phyloP scores from a whole-genome alignment of 1,140 invertebrate genomes.

The Heliconius melpomene region DNA sequence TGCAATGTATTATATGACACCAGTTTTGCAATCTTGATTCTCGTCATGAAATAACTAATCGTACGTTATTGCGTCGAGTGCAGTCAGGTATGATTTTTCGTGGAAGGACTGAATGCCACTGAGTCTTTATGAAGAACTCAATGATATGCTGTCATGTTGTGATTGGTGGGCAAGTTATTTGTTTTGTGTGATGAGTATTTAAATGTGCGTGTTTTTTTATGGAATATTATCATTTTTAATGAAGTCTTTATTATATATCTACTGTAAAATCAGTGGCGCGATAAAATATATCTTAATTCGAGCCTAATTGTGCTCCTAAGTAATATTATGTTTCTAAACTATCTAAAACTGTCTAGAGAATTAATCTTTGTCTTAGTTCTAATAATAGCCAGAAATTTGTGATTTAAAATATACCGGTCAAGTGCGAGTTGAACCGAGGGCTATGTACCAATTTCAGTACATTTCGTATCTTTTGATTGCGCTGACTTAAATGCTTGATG shows the following conservation, averaged over 20 bases:
- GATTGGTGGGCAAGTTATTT: background rate
- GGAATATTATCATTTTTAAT: background rate
- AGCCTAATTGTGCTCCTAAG: too few relatives aligned
- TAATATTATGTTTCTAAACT: too few relatives aligned
- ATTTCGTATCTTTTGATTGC: too few relatives aligned
- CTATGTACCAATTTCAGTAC: too few relatives aligned
- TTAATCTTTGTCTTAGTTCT: too few relatives aligned
- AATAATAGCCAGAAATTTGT: too few relatives aligned
- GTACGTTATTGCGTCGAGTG: slow-evolving; percentile 9
- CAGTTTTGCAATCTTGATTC: slow-evolving; percentile 15
- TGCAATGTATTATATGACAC: slow-evolving; percentile 12
- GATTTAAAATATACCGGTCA: too few relatives aligned
- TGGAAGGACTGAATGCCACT: slow-evolving; percentile 18
- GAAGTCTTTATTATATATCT: background rate
- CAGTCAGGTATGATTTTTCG: slow-evolving; percentile 23
- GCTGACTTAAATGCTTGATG: too few relatives aligned
- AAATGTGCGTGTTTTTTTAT: background rate
- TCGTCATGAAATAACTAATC: slow-evolving; percentile 13
- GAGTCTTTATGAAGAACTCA: slow-evolving; percentile 10
- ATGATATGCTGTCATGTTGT: background rate
- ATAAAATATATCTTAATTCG: too few relatives aligned
- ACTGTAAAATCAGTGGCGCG: too few relatives aligned
- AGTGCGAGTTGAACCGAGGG: too few relatives aligned
- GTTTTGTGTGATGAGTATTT: slow-evolving; percentile 4
- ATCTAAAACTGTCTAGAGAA: too few relatives aligned